Evolutionary conservation across 1,140 invertebrate species (phyloP).

Genomic region (Himalopsyche phryganea): DNA sequence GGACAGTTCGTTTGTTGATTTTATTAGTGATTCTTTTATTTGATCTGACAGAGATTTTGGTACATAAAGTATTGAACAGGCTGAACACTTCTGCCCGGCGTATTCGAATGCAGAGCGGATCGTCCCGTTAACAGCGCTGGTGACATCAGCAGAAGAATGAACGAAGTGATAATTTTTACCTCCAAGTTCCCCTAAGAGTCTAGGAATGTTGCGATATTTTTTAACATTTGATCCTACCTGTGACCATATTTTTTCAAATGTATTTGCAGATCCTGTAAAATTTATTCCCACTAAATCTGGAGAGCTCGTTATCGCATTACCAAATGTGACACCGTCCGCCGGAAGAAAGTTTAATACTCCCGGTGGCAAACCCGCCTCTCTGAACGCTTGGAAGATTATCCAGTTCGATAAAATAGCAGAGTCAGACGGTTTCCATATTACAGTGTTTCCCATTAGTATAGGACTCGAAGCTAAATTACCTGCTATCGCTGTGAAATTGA

Average conservation of each 20-base stretch:
- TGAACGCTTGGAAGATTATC: conserved; percentile 79
- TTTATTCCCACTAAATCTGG: conserved; percentile 84
- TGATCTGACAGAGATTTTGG: conserved; percentile 81
- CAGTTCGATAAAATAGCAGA: conserved; percentile 93
- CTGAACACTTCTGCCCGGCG: conserved; percentile 94
- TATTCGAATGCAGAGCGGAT: conserved; percentile 86
- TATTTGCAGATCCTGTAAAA: conserved; percentile 89
- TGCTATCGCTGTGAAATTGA: conserved; percentile 98
- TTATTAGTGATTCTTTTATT: conserved; percentile 65
- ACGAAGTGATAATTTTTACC: conserved; percentile 97
- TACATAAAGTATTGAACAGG: conserved; percentile 88
- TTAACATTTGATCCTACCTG: conserved; percentile 81
- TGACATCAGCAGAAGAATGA: conserved; percentile 78
- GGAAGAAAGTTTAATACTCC: conserved; percentile 95
- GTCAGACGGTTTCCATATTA: conserved; percentile 94
- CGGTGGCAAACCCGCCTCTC: conserved; percentile 78
- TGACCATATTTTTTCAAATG: conserved; percentile 82
- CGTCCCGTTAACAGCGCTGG: conserved; percentile 72
- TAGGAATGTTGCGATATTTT: conserved; percentile 80
- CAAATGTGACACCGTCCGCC: conserved; percentile 84
- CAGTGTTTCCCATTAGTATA: conserved; percentile 88
- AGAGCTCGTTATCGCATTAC: conserved; percentile 76
- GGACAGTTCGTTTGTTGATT: conserved; percentile 61
- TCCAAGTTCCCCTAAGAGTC: conserved; percentile 88
- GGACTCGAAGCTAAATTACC: conserved; percentile 90